Conservation (phyloP, 1,140 invertebrate genomes). For the Hyles euphorbiae region DNA sequence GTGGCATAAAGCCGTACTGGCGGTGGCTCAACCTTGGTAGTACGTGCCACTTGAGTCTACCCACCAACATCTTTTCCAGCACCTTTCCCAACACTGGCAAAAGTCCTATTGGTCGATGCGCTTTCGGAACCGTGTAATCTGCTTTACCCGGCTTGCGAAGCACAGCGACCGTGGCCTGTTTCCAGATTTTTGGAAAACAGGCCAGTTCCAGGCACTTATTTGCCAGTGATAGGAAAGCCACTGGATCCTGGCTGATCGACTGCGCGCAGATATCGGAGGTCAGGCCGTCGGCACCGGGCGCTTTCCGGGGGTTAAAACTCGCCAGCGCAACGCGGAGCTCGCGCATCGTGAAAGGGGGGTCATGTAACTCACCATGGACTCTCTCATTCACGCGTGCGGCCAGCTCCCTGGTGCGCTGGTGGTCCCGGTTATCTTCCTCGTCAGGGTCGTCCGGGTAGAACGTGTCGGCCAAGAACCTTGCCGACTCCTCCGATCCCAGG, state of each 20-base stretch:
- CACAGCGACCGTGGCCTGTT: no score
- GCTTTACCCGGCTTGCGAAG: no score
- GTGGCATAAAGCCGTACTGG: conserved; percentile 23
- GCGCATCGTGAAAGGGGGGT: conserved; percentile 16
- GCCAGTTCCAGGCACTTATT: no score
- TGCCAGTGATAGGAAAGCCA: no score
- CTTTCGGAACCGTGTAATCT: no score
- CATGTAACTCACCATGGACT: conserved; percentile 4
- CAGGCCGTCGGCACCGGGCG: conserved; percentile 12
- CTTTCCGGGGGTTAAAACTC: conserved; percentile 22
- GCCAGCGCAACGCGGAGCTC: background rate
- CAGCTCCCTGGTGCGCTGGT: conserved; percentile 3
- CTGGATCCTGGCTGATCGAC: background rate
- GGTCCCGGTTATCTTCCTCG: conserved; percentile 4
- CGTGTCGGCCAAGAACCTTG: conserved; percentile 6
- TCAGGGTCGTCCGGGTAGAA: conserved; percentile 9
- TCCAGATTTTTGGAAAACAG: no score
- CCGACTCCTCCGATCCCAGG: background rate
- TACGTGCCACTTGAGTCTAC: conserved; percentile 12
- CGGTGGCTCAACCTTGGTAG: conserved; percentile 4
- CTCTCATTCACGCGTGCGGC: conserved; percentile 4
- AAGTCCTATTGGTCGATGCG: no score
- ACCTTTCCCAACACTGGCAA: no score
- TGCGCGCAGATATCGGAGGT: conserved; percentile 11
- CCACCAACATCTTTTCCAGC: conserved; percentile 18